A percentile compares a stretch with the other conserved stretches of the same genome.
Evolutionary conservation across 1,140 invertebrate species (phyloP).

Genomic region (Polypedilum pembai): DNA sequence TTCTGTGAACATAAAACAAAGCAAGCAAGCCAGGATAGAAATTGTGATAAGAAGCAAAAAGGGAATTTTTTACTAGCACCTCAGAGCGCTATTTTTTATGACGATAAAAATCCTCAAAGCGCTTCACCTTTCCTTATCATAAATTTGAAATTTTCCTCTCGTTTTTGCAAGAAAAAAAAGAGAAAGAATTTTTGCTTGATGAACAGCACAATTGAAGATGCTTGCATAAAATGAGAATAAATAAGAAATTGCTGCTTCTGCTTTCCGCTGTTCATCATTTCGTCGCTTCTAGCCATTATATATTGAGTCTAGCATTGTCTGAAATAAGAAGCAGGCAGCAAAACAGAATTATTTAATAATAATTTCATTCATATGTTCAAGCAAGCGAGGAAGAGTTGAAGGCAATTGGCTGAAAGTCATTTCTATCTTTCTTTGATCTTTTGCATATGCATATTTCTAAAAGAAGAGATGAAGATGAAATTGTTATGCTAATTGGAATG

Average conservation of each 20-base stretch:
- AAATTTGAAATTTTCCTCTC: neutral
- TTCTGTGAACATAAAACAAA: no score
- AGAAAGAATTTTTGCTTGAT: neutral
- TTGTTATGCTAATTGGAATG: constrained; percentile 18
- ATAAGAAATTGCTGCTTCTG: neutral
- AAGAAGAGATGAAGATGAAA: neutral
- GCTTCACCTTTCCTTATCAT: no score
- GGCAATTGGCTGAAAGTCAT: neutral
- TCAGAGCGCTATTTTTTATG: no score
- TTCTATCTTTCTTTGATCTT: neutral
- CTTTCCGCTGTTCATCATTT: no score
- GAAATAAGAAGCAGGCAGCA: no score
- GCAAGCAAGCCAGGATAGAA: no score
- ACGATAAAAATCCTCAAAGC: constrained; percentile 1
- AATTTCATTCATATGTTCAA: neutral
- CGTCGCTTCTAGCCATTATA: no score
- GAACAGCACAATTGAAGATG: neutral
- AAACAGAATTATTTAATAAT: no score
- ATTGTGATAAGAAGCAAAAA: no score
- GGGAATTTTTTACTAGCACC: no score
- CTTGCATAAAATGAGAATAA: constrained; percentile 19
- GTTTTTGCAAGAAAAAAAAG: neutral
- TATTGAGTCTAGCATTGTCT: no score
- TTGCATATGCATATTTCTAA: neutral
- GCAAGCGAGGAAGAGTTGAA: neutral